Percentiles rank a stretch among this genome's conserved stretches.
Conservation (phyloP, 2,113 vertebrate genomes). For the Limnothrissa miodon region DNA sequence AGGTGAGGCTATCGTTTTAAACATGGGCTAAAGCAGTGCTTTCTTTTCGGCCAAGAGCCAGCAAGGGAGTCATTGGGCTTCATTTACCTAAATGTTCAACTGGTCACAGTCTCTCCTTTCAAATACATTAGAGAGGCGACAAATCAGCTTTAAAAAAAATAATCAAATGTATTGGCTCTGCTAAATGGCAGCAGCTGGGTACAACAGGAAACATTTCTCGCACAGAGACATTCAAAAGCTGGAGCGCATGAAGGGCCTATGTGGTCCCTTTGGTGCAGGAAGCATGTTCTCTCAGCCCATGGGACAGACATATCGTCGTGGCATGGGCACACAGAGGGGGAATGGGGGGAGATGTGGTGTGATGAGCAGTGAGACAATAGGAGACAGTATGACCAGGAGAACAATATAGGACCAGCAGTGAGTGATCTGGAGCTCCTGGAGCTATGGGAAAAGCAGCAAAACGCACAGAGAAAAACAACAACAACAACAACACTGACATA, state of each 20-base stretch:
- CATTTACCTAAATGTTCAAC: neutral
- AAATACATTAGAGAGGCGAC: neutral
- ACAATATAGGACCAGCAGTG: neutral
- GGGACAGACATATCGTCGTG: neutral
- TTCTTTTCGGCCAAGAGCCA: neutral
- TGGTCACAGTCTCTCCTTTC: neutral
- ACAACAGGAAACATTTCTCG: neutral
- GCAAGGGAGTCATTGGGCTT: neutral
- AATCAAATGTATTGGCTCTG: neutral
- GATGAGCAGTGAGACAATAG: neutral
- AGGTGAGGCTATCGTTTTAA: neutral
- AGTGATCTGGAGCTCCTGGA: neutral
- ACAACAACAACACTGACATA: neutral
- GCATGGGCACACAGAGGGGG: neutral
- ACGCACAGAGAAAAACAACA: neutral
- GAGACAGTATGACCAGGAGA: neutral
- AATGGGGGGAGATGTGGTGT: neutral
- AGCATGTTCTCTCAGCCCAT: neutral
- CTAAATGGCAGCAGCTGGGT: neutral
- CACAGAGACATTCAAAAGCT: conserved; percentile 6
- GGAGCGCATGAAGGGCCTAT: neutral
- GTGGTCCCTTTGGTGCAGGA: neutral
- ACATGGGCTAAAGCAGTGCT: neutral
- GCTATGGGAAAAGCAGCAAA: neutral
- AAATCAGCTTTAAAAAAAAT: neutral